Evolutionary conservation across 1,140 invertebrate genomes (phyloP), one percentile per base, ranked within the genome.

Genomic region (Octopus bimaculoides): DNA sequence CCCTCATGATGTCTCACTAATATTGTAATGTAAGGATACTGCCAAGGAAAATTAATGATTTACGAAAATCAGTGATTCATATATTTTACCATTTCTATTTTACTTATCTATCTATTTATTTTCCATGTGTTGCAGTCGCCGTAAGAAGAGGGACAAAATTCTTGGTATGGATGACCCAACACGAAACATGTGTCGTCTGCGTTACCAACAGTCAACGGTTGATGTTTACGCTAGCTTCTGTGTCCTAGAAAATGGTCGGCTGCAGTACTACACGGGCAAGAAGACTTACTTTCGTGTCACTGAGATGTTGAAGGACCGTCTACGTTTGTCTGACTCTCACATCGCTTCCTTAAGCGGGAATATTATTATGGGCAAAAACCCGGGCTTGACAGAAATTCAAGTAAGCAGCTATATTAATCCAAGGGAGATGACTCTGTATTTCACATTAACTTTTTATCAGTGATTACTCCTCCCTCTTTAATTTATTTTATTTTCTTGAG

Each of bases 311-410:
- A 90, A 94, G 56, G 93, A 95, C 0, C 91, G 95, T 79, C 91
- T 98, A 74, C 91, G 96, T 0, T 94, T 98, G 9, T 94, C 96
- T 1, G 96, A 99, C 91, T 94, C 95, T 0, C 92, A 95, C 78
- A 95, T 98, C 77, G 96, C 96, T 0, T 93, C 93, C 5, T 91
- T 98, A 2, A 93, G 95, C 52, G 83, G 95, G 2, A 92, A 93
- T 41, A 93, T 96, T 10, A 92, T 98, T 41, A 95, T 96, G 88
- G 97, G 97, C 8, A 92, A 94, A n/a, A 93, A 94, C 6, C 94
- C 95, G 75, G 97, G 97, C 5, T 90, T 95, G 26, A 97, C 97
- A 4, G 96, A 98, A 91, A 94, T 99, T 0, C 97, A 98, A 91
- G 95, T 96, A 86, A 82, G 83, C 26, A 41, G 26, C 26, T 41